These are phyloP conservation scores for Opisthograptis luteolata DNA, from an alignment of 2,888 invertebrate genomes.

Conservation along the genomic window DNA sequence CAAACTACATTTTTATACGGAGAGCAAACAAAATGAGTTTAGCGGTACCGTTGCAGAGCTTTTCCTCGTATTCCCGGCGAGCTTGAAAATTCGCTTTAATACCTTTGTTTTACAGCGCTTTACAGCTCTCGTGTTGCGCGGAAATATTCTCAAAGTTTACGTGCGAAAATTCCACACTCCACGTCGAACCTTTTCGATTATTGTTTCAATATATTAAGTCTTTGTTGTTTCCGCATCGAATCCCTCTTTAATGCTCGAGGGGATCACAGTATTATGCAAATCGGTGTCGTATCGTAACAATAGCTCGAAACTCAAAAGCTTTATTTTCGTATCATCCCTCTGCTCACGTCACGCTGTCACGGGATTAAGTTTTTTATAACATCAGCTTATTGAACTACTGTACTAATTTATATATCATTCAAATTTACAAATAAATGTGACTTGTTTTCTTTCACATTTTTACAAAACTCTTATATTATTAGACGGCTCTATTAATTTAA, in stretches of 20 bases:
- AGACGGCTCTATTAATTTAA: too few species aligned
- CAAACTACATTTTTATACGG: conserved; percentile 79
- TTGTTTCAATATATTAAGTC: conserved; percentile 33
- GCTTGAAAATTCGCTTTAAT: conserved; percentile 81
- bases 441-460: conserved; percentile 12
- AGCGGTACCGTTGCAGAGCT: conserved; percentile 72
- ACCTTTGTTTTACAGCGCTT: conserved; percentile 80
- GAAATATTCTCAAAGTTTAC: conserved; percentile 67
- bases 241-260: conserved; percentile 25
- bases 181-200: conserved; percentile 47
- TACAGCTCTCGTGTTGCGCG: conserved; percentile 70
- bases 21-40: conserved; percentile 79
- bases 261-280: conserved; percentile 28
- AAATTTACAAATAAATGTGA: conserved; percentile 7
- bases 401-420: conserved; percentile 13
- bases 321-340: conserved; percentile 31
- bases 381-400: conserved; percentile 10
- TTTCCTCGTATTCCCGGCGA: conserved; percentile 67
- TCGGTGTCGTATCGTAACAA: conserved; percentile 27
- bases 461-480: neutral
- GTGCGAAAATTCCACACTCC: conserved; percentile 58
- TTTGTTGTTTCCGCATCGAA: conserved; percentile 19
- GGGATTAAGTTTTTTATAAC: conserved; percentile 26
- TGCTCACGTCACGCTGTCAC: conserved; percentile 29
- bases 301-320: conserved; percentile 31